These are phyloP conservation scores for Ormyrus pomaceus DNA, from an alignment of 2,888 invertebrate genomes.

Conservation along the genomic window DNA sequence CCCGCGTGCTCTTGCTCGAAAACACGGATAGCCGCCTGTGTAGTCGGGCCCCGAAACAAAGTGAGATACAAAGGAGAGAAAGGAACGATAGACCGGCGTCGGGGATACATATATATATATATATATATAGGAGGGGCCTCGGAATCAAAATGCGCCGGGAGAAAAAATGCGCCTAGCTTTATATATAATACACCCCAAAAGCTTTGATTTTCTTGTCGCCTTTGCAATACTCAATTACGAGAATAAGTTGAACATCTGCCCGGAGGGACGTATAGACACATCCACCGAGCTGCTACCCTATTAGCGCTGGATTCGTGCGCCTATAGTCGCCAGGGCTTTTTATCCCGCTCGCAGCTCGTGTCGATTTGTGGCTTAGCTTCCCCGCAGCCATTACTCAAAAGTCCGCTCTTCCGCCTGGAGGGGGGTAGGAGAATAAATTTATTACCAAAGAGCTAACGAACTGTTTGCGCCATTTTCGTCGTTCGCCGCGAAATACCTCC, in stretches of 20 bases:
- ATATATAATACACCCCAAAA: slow-evolving; percentile 58
- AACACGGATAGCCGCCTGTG: slow-evolving; percentile 29
- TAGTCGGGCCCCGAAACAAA: slow-evolving; percentile 37
- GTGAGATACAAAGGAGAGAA: slow-evolving; percentile 34
- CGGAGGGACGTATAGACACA: slow-evolving; percentile 14
- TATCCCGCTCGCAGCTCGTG: background rate
- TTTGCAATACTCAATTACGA: slow-evolving; percentile 73
- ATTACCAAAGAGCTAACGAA: too few relatives aligned
- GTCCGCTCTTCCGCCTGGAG: too few relatives aligned
- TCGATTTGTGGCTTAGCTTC: slow-evolving; percentile 2
- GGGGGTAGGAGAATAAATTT: too few relatives aligned
- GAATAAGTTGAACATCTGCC: slow-evolving; percentile 63
- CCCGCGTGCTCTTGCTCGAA: slow-evolving; percentile 32
- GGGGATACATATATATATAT: background rate
- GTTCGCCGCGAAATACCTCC: too few relatives aligned
- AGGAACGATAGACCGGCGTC: background rate
- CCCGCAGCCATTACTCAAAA: too few relatives aligned
- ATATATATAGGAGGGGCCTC: slow-evolving; percentile 12
- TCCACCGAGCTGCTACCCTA: background rate
- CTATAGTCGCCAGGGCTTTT: background rate
- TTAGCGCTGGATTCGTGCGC: background rate
- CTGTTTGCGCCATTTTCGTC: too few relatives aligned
- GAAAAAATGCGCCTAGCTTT: background rate
- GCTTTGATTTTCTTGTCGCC: slow-evolving; percentile 73
- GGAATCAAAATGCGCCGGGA: slow-evolving; percentile 16